Evolutionary conservation across 2,888 invertebrate genomes (phyloP).

Genomic region (Platypus cylindrus): DNA sequence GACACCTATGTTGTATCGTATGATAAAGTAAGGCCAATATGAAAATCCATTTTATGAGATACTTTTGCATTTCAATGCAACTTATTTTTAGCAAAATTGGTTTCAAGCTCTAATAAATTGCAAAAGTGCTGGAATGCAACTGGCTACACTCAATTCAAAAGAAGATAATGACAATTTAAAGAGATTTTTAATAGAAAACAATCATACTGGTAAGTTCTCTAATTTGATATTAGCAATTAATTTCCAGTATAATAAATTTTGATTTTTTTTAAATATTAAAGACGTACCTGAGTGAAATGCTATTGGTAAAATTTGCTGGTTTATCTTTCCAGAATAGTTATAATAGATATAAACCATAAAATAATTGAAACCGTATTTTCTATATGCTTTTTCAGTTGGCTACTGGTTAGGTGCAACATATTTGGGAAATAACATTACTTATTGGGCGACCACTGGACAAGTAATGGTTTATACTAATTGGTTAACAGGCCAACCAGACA

Average conservation of each 20-base stretch:
- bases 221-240: not conserved
- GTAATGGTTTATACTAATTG: slow-evolving; percentile 9
- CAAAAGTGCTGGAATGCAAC: slow-evolving; percentile 12
- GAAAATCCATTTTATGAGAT: not conserved
- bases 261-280: too few relatives aligned
- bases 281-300: too few relatives aligned
- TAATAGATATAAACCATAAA: too few relatives aligned
- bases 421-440: slow-evolving; percentile 10
- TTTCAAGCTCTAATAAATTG: slow-evolving; percentile 14
- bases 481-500: slow-evolving; percentile 6
- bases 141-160: slow-evolving; percentile 9
- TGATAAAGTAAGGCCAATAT: slow-evolving; percentile 6
- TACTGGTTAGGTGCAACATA: slow-evolving; percentile 13
- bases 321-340: too few relatives aligned
- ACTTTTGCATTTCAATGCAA: not conserved
- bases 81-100: slow-evolving; percentile 12
- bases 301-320: too few relatives aligned
- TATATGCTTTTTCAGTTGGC: slow-evolving; percentile 3
- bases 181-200: slow-evolving; percentile 5
- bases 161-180: slow-evolving; percentile 8
- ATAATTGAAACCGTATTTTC: too few relatives aligned
- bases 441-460: slow-evolving; percentile 10
- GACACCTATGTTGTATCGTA: slow-evolving; percentile 9
- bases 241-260: not conserved
- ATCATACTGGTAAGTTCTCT: slow-evolving; percentile 9